A percentile compares a stretch with the other conserved stretches of the same genome.
Conservation (phyloP, 2,797 vertebrate genomes). For the Peromyscus melanophrys region DNA sequence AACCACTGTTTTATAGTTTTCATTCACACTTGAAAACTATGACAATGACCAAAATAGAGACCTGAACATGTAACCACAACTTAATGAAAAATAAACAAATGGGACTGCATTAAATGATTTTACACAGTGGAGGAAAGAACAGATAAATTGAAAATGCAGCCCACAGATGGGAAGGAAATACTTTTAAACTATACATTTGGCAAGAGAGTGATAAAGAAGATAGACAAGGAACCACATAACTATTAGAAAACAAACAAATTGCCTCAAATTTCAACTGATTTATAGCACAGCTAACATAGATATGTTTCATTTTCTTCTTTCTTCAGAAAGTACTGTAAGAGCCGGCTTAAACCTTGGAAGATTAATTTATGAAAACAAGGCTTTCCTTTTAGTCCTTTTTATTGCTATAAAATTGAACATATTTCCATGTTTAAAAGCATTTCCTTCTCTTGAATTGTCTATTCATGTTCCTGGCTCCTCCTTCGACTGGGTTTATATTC, state of each 20-base stretch:
- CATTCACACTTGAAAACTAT: neutral
- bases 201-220: neutral
- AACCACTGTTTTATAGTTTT: neutral
- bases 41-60: neutral
- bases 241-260: neutral
- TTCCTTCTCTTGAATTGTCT: constrained; percentile 43
- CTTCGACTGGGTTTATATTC: constrained; percentile 15
- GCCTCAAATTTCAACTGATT: constrained; percentile 3
- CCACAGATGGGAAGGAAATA: neutral
- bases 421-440: constrained; percentile 52
- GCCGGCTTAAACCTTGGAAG: neutral
- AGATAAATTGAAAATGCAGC: neutral
- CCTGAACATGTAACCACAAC: neutral
- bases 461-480: constrained; percentile 33
- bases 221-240: neutral
- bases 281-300: neutral
- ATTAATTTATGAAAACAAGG: neutral
- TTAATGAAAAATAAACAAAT: neutral
- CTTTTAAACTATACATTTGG: neutral
- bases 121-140: neutral
- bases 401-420: constrained; percentile 2
- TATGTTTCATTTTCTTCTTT: neutral
- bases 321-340: neutral
- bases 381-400: neutral
- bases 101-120: neutral